Percentiles rank a stretch among this genome's conserved stretches.
These are phyloP conservation scores for Glaucidium brasilianum DNA, from an alignment of 2,113 vertebrate species.

Conservation along the genomic window DNA sequence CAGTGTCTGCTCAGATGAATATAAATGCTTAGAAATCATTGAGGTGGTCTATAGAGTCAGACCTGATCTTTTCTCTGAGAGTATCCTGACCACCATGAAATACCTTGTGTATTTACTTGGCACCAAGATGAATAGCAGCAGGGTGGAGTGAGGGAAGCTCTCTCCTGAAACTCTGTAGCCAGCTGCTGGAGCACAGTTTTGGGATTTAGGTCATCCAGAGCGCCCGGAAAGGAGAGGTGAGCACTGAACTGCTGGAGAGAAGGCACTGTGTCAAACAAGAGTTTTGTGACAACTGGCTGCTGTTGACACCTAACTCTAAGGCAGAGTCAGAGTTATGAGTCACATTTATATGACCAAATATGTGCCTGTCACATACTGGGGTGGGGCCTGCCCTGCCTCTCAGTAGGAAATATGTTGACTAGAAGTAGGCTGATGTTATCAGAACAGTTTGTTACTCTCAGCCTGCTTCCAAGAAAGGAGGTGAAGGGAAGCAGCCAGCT, in stretches of 20 bases:
- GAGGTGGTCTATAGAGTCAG: background rate
- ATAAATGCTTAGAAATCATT: background rate
- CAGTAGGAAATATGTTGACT: slow-evolving; percentile 1
- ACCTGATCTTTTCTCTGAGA: background rate
- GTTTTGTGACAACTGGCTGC: background rate
- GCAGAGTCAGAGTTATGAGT: background rate
- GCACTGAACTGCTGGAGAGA: background rate
- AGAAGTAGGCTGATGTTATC: slow-evolving; percentile 39
- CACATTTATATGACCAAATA: background rate
- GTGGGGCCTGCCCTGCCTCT: background rate
- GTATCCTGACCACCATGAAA: background rate
- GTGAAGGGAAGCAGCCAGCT: slow-evolving; percentile 15
- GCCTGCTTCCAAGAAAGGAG: slow-evolving; percentile 38
- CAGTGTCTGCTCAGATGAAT: background rate
- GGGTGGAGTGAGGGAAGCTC: background rate
- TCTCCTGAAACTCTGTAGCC: background rate
- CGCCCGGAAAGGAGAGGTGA: background rate
- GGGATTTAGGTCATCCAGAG: background rate
- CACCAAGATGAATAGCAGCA: background rate
- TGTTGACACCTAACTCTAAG: background rate
- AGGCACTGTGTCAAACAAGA: background rate
- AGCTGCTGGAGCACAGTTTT: background rate
- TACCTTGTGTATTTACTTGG: background rate
- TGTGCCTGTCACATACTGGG: background rate
- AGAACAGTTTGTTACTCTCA: slow-evolving; percentile 21